A percentile compares a stretch with the other conserved stretches of the same genome.
Evolutionary conservation across 2,797 vertebrate genomes (phyloP).

Genomic region (Sebastes itinus): DNA sequence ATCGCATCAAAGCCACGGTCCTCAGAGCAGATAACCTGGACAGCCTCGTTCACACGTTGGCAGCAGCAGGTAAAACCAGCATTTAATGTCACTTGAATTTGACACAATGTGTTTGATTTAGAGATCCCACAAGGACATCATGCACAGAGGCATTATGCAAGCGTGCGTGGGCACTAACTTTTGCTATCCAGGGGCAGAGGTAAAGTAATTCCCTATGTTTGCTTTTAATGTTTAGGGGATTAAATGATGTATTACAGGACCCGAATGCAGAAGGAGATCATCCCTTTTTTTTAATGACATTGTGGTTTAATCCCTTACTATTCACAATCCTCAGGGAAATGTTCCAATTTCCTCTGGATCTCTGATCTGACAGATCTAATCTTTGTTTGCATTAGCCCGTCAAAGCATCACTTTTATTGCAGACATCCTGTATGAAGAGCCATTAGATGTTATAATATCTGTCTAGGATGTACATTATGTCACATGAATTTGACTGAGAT

Average conservation of each 20-base stretch:
- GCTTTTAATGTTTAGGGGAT: slow-evolving; percentile 82
- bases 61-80: slow-evolving; percentile 69
- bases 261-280: slow-evolving; percentile 70
- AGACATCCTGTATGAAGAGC: slow-evolving; percentile 13
- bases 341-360: slow-evolving; percentile 65
- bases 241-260: slow-evolving; percentile 76
- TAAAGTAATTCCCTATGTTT: slow-evolving; percentile 79
- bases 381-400: slow-evolving; percentile 62
- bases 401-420: slow-evolving; percentile 31
- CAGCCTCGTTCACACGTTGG: slow-evolving; percentile 44
- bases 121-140: slow-evolving; percentile 1
- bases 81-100: not conserved
- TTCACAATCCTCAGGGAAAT: slow-evolving; percentile 75
- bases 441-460: slow-evolving; percentile 47
- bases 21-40: slow-evolving; percentile 76
- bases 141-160: slow-evolving; percentile 38
- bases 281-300: slow-evolving; percentile 81
- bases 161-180: slow-evolving; percentile 28
- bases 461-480: slow-evolving; percentile 36
- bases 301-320: slow-evolving; percentile 79
- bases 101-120: not conserved
- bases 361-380: slow-evolving; percentile 65
- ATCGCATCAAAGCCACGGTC: slow-evolving; percentile 76
- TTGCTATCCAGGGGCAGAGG: slow-evolving; percentile 47
- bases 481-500: not conserved